phyloP scores from a whole-genome alignment of 30 jellyfish, hydroid and myxozoan species.

The Nemopilema nomurai region DNA sequence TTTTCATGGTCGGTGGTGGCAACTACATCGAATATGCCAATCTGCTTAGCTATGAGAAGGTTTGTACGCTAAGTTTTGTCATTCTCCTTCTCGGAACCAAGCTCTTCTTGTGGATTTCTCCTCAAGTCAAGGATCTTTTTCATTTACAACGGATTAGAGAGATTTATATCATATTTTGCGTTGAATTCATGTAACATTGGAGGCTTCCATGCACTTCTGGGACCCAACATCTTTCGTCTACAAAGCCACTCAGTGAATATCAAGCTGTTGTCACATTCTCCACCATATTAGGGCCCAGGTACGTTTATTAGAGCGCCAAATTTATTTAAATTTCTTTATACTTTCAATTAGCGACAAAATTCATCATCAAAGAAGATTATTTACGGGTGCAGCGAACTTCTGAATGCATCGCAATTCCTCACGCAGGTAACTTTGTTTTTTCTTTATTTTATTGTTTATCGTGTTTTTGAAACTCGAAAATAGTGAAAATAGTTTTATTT shows the following conservation, averaged over 20 bases:
- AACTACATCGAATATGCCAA: constrained; percentile 89
- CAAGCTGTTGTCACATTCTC: no score
- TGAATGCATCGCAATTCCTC: constrained; percentile 81
- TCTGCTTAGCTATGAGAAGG: constrained; percentile 78
- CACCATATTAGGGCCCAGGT: no score
- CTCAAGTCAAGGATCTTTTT: not conserved
- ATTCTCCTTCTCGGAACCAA: not conserved
- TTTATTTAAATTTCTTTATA: not conserved
- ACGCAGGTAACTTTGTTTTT: constrained; percentile 65
- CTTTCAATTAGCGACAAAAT: constrained; percentile 75
- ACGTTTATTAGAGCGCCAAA: no score
- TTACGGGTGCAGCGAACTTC: constrained; percentile 92
- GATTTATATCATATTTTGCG: no score
- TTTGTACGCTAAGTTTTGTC: constrained; percentile 7
- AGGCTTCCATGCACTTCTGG: no score
- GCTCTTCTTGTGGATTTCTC: not conserved
- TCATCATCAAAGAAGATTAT: constrained; percentile 72
- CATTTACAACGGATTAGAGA: not conserved
- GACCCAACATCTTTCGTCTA: no score
- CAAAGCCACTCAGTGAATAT: no score
- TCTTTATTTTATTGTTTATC: not conserved
- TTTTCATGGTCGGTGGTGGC: constrained; percentile 97
- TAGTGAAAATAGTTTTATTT: no score
- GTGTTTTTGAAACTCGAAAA: no score
- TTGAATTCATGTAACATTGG: no score